Evolutionary conservation across 2,113 vertebrate species (phyloP), one percentile per base, ranked within the genome.

Genomic region (Hirundichthys speculiger): DNA sequence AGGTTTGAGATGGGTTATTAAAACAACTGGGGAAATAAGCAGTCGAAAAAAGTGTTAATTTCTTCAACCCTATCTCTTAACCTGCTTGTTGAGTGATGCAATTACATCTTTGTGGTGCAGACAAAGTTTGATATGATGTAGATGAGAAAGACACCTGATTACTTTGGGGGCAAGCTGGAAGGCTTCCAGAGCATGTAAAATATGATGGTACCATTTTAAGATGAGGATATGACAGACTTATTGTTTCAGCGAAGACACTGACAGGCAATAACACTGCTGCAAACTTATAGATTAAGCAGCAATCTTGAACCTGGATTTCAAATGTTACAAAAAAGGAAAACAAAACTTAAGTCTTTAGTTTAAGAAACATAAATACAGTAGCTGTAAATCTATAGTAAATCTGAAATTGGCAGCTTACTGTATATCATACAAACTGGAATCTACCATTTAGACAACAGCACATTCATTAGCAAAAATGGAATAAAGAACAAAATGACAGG

Each of bases 1-100:
- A 86, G 92, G 92, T 92, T 91, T 89, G 84, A 92, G 92, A 93
- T 92, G 90, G 91, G 92, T 92, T 93, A 94, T 93, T 93, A 91
- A 92, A 93, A 92, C 91, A 93, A 93, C 91, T 91, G 79, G 91
- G 92, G 92, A 94, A 91, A 92, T 91, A 86, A 87, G 82, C 74
- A 74, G 74, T 84, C 14, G 83, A 87, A 69, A 66, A 50, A 63
- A 85, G 80, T 74, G 86, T 91, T 93, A 91, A 92, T 94, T 92
- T 91, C 82, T 90, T 82, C 86, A 91, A 89, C 86, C 91, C 65
- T 65, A 61, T 90, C 90, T 92, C 91, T 93, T 91, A 92, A 93
- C 92, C 91, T 93, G 91, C 90, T 82, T 91, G 91, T 91, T 92
- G 91, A 93, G 91, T 89, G 88, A 90, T 92, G 91, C 91, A 91